These are phyloP conservation scores for Herpetotheres cachinnans DNA, from an alignment of 2,113 vertebrate genomes.

Conservation along the genomic window DNA sequence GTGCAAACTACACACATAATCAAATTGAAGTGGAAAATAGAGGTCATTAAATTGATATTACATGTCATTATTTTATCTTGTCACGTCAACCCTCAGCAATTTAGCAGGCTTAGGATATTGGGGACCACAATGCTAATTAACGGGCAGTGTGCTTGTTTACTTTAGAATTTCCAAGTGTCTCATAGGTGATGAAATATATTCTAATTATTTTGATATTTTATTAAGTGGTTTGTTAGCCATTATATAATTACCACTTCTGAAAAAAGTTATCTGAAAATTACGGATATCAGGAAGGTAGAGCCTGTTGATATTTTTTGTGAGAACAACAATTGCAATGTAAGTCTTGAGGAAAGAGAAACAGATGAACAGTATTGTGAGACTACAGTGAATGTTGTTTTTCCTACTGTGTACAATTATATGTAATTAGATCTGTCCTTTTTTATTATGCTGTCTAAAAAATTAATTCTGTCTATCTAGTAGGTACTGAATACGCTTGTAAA, in stretches of 20 bases:
- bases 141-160: background rate
- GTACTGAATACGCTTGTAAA: slow-evolving; percentile 30
- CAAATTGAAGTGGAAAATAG: slow-evolving; percentile 11
- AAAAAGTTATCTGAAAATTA: slow-evolving; percentile 26
- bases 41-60: slow-evolving; percentile 54
- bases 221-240: slow-evolving; percentile 25
- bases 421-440: slow-evolving; percentile 55
- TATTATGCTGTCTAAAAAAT: slow-evolving; percentile 57
- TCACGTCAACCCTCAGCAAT: slow-evolving; percentile 22
- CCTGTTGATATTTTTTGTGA: slow-evolving; percentile 37
- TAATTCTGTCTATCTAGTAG: slow-evolving; percentile 40
- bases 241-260: slow-evolving; percentile 15
- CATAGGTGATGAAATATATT: slow-evolving; percentile 46
- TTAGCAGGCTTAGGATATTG: slow-evolving; percentile 4
- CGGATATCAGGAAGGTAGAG: background rate
- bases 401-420: slow-evolving; percentile 47
- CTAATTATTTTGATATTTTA: slow-evolving; percentile 62
- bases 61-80: slow-evolving; percentile 38
- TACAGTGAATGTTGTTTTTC: slow-evolving; percentile 38
- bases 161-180: slow-evolving; percentile 12
- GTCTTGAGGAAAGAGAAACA: slow-evolving; percentile 16
- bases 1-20: background rate
- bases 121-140: slow-evolving; percentile 26
- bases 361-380: slow-evolving; percentile 16
- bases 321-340: background rate